Conservation (phyloP, 1,140 invertebrate species). For the Bombus terrestris region DNA sequence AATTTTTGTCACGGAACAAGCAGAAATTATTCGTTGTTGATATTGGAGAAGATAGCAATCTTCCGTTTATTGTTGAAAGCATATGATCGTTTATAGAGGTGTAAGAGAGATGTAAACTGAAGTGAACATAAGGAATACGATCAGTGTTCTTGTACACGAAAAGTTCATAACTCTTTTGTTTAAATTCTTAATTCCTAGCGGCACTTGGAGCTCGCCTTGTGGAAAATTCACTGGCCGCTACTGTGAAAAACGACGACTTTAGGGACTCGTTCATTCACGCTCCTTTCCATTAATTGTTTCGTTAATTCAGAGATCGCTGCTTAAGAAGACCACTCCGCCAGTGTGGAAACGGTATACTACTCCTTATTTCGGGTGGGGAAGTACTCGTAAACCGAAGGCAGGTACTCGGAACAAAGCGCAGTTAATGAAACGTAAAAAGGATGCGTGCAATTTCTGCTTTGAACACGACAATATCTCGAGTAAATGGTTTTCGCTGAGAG, state of each 20-base stretch:
- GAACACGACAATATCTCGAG: too few species aligned
- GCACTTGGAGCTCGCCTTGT: background rate
- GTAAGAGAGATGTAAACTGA: too few species aligned
- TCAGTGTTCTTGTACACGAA: too few species aligned
- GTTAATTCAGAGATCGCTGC: slow-evolving; percentile 9
- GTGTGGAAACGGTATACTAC: background rate
- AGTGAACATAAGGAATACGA: too few species aligned
- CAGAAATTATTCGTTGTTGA: too few species aligned
- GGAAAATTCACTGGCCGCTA: background rate
- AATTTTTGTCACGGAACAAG: too few species aligned
- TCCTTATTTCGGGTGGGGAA: background rate
- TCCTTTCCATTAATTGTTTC: slow-evolving; percentile 38
- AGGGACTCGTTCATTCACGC: background rate
- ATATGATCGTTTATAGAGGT: too few species aligned
- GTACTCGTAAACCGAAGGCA: background rate
- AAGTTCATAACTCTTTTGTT: too few species aligned
- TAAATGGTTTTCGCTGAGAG: too few species aligned
- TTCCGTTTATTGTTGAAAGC: background rate
- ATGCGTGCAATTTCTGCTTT: background rate
- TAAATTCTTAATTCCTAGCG: background rate
- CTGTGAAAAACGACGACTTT: background rate
- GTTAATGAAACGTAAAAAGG: slow-evolving; percentile 18
- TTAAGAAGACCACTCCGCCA: background rate
- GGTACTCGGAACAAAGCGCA: background rate
- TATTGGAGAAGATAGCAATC: background rate